phyloP scores from a whole-genome alignment of 2,888 invertebrate species.

The Stegana nigrithorax region DNA sequence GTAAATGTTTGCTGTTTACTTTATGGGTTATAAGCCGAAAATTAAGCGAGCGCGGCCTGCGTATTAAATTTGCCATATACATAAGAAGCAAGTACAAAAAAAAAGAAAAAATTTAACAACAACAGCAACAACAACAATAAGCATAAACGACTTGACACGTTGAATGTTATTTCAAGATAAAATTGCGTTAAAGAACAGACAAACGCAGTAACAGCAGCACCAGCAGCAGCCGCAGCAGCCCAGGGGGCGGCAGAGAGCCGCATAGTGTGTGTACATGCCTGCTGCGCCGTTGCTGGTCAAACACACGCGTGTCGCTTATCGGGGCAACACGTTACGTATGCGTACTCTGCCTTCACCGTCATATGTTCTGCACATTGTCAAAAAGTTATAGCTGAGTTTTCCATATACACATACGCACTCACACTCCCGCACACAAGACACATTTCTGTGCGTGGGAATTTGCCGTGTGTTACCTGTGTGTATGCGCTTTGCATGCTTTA shows the following conservation, averaged over 20 bases:
- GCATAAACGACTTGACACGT: conserved; percentile 15
- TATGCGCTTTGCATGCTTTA: conserved; percentile 42
- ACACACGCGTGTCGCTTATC: background rate
- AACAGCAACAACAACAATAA: background rate
- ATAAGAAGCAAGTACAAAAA: background rate
- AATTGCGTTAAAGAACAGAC: conserved; percentile 36
- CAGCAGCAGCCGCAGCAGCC: background rate
- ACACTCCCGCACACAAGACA: no score
- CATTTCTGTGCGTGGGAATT: conserved; percentile 33
- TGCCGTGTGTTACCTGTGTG: conserved; percentile 13
- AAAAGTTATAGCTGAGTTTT: conserved; percentile 63
- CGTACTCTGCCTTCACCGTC: no score
- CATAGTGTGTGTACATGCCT: conserved; percentile 10
- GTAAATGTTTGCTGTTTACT: conserved; percentile 42
- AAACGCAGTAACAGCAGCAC: conserved; percentile 9
- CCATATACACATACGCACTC: no score
- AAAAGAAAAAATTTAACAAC: background rate
- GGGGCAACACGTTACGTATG: conserved; percentile 27
- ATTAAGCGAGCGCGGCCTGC: conserved; percentile 60
- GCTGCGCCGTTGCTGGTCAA: background rate
- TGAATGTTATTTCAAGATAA: conserved; percentile 61
- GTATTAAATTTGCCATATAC: no score
- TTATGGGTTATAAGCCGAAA: conserved; percentile 61
- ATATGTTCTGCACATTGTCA: conserved; percentile 67
- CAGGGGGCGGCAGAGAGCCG: background rate